Percentiles rank a stretch among this genome's conserved stretches.
Evolutionary conservation across 92 coral and sea anemone species (phyloP).

Genomic region (Bergia puertoricense): DNA sequence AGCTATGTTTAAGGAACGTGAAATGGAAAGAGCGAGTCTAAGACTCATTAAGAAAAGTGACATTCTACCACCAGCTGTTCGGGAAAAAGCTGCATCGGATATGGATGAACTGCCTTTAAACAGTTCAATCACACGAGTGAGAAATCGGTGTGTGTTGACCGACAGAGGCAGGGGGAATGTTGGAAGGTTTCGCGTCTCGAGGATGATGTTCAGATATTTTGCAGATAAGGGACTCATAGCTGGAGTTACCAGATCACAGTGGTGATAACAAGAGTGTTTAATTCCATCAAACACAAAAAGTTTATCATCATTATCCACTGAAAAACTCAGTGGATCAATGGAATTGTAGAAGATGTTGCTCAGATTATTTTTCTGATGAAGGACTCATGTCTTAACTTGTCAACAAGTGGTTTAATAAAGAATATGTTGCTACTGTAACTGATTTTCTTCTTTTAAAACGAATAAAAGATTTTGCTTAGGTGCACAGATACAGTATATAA

Average conservation of each 20-base stretch:
- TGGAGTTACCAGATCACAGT: constrained; percentile 90
- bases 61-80: constrained; percentile 85
- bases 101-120: constrained; percentile 79
- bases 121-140: constrained; percentile 87
- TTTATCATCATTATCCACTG: not conserved
- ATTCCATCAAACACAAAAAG: not conserved
- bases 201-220: constrained; percentile 94
- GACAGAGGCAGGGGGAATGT: constrained; percentile 96
- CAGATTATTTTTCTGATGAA: no score
- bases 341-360: no score
- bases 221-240: constrained; percentile 93
- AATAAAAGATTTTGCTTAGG: no score
- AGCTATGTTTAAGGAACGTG: constrained; percentile 78
- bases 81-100: constrained; percentile 90
- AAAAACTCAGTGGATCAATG: no score
- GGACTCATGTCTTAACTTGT: no score
- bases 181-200: constrained; percentile 88
- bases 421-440: no score
- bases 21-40: constrained; percentile 82
- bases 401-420: no score
- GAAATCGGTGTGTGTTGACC: constrained; percentile 96
- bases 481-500: no score
- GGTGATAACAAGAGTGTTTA: constrained; percentile 55
- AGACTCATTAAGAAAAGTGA: constrained; percentile 93
- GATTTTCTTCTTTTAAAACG: no score